Percentiles rank a stretch among this genome's conserved stretches.
phyloP scores from a whole-genome alignment of 2,888 invertebrate genomes.

The Eudemis profundana region DNA sequence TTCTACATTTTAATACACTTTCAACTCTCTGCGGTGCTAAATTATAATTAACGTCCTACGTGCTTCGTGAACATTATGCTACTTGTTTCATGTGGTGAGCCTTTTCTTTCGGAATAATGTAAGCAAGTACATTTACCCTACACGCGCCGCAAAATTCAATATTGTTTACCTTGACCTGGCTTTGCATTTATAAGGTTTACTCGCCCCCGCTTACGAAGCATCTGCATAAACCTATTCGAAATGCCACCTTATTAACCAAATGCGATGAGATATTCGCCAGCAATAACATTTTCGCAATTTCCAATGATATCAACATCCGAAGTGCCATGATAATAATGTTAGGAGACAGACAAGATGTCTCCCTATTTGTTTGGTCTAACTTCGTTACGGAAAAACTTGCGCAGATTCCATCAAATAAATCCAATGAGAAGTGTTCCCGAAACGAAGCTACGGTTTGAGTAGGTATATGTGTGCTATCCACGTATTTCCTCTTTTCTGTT shows the following conservation, averaged over 20 bases:
- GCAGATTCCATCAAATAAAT: constrained; percentile 53
- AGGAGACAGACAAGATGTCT: constrained; percentile 50
- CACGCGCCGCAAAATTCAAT: constrained; percentile 19
- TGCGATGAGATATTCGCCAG: neutral
- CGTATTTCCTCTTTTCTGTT: constrained; percentile 41
- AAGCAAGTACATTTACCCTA: constrained; percentile 21
- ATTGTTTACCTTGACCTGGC: constrained; percentile 41
- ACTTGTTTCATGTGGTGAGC: constrained; percentile 30
- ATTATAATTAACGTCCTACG: constrained; percentile 51
- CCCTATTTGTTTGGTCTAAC: constrained; percentile 66
- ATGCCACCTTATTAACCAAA: constrained; percentile 27
- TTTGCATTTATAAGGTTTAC: constrained; percentile 43
- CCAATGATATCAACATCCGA: constrained; percentile 52
- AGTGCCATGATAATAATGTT: constrained; percentile 61
- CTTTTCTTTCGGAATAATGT: constrained; percentile 27
- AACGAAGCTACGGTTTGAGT: constrained; percentile 21
- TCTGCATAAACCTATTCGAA: constrained; percentile 40
- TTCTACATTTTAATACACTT: constrained; percentile 55
- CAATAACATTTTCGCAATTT: constrained; percentile 3
- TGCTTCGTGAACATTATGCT: constrained; percentile 40
- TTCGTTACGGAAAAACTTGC: constrained; percentile 64
- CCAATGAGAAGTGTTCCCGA: constrained; percentile 48
- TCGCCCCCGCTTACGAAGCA: constrained; percentile 31
- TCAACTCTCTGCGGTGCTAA: constrained; percentile 44
- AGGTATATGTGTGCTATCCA: constrained; percentile 33